Percentiles rank a stretch among this genome's conserved stretches.
Conservation (phyloP, 2,888 invertebrate genomes). For the Pristionchus japonicus region DNA sequence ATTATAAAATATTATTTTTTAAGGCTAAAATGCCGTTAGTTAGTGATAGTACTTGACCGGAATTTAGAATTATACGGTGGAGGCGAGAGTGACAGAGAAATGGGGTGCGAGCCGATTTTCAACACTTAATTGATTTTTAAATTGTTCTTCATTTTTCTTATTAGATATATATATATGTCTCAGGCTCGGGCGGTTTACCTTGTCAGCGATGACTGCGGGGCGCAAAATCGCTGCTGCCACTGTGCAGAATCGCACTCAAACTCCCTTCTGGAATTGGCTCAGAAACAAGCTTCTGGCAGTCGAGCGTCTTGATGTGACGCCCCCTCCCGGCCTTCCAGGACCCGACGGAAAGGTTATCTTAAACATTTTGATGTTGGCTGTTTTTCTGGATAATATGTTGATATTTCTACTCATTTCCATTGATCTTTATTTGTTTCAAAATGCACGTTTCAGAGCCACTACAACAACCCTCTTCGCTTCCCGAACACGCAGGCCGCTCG, state of each 20-base stretch:
- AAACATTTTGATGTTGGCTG: too few relatives aligned
- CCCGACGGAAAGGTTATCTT: constrained; percentile 72
- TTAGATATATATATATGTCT: background rate
- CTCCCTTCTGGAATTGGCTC: constrained; percentile 70
- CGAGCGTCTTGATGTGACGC: constrained; percentile 65
- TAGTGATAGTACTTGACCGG: too few relatives aligned
- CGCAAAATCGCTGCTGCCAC: constrained; percentile 68
- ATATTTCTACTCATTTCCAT: background rate
- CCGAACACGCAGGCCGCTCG: constrained; percentile 78
- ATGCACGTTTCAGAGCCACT: constrained; percentile 56
- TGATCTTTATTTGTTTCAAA: background rate
- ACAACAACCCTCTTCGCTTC: constrained; percentile 67
- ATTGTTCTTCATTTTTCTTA: background rate
- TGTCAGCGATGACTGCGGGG: constrained; percentile 23
- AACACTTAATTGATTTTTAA: background rate
- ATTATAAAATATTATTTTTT: too few relatives aligned
- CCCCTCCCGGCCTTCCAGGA: constrained; percentile 66
- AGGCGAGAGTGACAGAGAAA: too few relatives aligned
- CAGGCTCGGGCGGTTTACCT: constrained; percentile 38
- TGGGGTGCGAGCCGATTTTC: background rate
- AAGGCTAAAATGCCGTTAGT: too few relatives aligned
- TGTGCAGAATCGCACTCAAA: constrained; percentile 69
- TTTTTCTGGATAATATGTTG: too few relatives aligned
- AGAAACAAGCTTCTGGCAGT: constrained; percentile 67
- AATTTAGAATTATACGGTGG: too few relatives aligned